These are phyloP conservation scores for Thecocarcelia acutangulata DNA, from an alignment of 2,888 invertebrate genomes.

Conservation along the genomic window DNA sequence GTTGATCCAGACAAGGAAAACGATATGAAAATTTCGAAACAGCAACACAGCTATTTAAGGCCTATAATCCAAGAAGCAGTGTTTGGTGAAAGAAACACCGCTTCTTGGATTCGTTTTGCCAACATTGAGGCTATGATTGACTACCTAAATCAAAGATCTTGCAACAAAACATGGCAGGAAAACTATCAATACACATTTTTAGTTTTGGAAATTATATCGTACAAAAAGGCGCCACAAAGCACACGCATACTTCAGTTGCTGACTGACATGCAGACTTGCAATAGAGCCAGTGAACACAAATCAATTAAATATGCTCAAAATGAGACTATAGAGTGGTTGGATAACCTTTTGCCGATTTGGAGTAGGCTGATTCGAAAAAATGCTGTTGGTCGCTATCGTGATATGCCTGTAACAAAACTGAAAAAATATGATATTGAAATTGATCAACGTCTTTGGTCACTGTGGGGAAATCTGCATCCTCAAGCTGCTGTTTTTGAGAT, in stretches of 20 bases:
- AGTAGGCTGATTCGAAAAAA: constrained; percentile 78
- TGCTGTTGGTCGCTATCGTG: constrained; percentile 75
- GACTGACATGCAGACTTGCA: constrained; percentile 72
- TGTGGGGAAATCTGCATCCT: constrained; percentile 86
- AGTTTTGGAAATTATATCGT: constrained; percentile 76
- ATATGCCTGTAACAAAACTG: constrained; percentile 81
- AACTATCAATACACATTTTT: constrained; percentile 72
- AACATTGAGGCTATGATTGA: constrained; percentile 74
- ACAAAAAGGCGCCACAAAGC: constrained; percentile 76
- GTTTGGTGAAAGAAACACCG: constrained; percentile 77
- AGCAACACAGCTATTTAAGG: constrained; percentile 70
- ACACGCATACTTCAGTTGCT: constrained; percentile 76
- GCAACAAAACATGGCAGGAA: constrained; percentile 75
- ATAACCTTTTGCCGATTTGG: constrained; percentile 78
- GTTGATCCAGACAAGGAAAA: constrained; percentile 64
- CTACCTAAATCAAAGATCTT: constrained; percentile 75
- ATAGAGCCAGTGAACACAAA: constrained; percentile 72
- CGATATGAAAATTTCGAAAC: constrained; percentile 42
- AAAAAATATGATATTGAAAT: constrained; percentile 86
- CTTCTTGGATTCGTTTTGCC: constrained; percentile 79
- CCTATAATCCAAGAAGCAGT: constrained; percentile 74
- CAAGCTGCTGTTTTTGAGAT: constrained; percentile 83
- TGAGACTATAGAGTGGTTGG: constrained; percentile 78
- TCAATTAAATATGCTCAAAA: constrained; percentile 76
- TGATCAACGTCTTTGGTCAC: constrained; percentile 85